Evolutionary conservation across 1,140 invertebrate species (phyloP).

Genomic region (Meloidogyne chitwoodi): DNA sequence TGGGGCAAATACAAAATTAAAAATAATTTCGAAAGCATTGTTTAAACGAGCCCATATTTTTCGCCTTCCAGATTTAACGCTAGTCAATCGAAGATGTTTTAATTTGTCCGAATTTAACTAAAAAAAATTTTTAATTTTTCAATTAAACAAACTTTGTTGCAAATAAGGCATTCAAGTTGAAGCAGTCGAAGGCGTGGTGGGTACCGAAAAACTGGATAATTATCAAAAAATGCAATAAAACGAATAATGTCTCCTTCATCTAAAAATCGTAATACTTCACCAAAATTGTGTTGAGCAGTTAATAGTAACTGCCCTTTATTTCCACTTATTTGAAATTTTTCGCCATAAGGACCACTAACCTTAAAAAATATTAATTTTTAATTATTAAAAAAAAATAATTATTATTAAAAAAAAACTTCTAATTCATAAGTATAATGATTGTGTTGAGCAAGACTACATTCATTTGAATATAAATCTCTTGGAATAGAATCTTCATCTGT

Average conservation of each 20-base stretch:
- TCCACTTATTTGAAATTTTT: constrained; percentile 36
- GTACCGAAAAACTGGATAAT: constrained; percentile 53
- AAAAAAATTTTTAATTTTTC: background rate
- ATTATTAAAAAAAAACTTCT: constrained; percentile 25
- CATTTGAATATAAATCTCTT: constrained; percentile 35
- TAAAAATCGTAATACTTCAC: constrained; percentile 42
- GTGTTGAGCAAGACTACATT: constrained; percentile 49
- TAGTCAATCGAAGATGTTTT: constrained; percentile 39
- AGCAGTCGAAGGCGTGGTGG: constrained; percentile 47
- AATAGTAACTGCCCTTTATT: constrained; percentile 54
- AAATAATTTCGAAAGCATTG: constrained; percentile 52
- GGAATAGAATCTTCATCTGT: constrained; percentile 17
- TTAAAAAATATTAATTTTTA: constrained; percentile 7
- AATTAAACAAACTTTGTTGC: constrained; percentile 37
- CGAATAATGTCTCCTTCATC: constrained; percentile 54
- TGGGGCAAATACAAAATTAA: constrained; percentile 54
- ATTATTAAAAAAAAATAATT: background rate
- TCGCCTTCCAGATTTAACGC: constrained; percentile 37
- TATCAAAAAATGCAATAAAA: constrained; percentile 52
- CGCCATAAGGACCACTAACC: constrained; percentile 51
- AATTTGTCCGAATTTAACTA: constrained; percentile 31
- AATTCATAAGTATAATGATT: constrained; percentile 55
- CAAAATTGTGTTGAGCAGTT: constrained; percentile 38
- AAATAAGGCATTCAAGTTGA: constrained; percentile 51
- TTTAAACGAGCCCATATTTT: constrained; percentile 45